Conservation (phyloP, 2,797 vertebrate genomes). For the Lophius americanus region DNA sequence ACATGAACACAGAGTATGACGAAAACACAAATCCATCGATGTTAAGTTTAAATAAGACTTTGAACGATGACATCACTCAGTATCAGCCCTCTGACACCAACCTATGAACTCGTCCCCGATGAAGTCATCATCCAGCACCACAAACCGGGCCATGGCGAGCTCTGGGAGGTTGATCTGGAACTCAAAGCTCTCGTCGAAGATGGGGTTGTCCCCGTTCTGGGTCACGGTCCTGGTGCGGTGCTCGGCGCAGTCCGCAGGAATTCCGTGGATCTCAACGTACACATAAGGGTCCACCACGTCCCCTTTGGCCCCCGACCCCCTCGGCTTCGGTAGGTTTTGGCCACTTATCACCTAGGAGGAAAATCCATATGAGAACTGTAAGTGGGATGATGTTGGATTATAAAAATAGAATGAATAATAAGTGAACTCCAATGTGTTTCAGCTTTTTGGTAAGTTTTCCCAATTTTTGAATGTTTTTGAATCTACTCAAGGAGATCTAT, state of each 20-base stretch:
- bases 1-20: no score
- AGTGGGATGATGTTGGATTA: neutral
- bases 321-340: conserved; percentile 93
- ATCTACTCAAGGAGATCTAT: no score
- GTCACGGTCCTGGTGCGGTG: conserved; percentile 91
- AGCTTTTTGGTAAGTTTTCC: no score
- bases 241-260: conserved; percentile 93
- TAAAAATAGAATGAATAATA: neutral
- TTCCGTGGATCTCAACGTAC: conserved; percentile 95
- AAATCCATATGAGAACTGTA: neutral
- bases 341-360: conserved; percentile 88
- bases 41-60: no score
- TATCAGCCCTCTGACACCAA: conserved; percentile 45
- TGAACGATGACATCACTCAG: neutral
- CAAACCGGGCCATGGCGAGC: conserved; percentile 94
- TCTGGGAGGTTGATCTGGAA: conserved; percentile 96
- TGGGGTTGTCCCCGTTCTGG: conserved; percentile 92
- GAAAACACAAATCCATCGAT: no score
- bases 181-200: conserved; percentile 97
- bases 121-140: conserved; percentile 94
- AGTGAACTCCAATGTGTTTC: no score
- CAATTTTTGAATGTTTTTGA: no score
- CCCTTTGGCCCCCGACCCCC: conserved; percentile 92
- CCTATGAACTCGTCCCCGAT: conserved; percentile 97
- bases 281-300: conserved; percentile 95